Base-by-base conservation (phyloP, 1,140 invertebrate species). In the Drosophila triauraria region DNA sequence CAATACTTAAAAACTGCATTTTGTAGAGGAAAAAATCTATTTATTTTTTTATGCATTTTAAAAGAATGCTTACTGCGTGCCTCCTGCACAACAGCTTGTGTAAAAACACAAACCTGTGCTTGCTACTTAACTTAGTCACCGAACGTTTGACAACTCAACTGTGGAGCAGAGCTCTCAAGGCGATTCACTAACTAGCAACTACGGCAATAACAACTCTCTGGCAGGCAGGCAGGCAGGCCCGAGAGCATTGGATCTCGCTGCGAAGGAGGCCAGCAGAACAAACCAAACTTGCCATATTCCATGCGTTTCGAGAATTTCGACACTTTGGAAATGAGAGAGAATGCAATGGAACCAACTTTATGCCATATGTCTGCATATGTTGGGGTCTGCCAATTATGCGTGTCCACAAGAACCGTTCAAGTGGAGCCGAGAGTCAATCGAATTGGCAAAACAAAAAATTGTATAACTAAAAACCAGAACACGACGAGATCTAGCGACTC, bases 221-320 rank as follows among this genome's bases (percentile, higher is more conserved):
- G 20, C 20, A 20, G 20, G 20, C n/a, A n/a, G 44, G 30, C 60
- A 51, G 44, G 30, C 60, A 56, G 30, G 51, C 2, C 30, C 30
- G 30, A 51, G 48, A 77, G 43, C 54, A 58, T 15, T 68, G 59
- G 59, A 62, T 67, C 63, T 47, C 63, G 68, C 23, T 30, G 63
- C 51, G 69, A 80, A 80, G 76, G 67, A 79, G 76, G 75, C 76
- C 75, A 78, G 69, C 85, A 88, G 85, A 88, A 90, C 78, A 85
- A 81, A 88, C 85, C 67, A 72, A 84, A 74, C 86, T 74, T 68
- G 85, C 62, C 85, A 74, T 79, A 65, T 79, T 64, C 50, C 68
- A 75, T 90, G 85, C 85, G 86, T 90, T 85, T 88, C 59, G 75
- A 90, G 84, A 88, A 90, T 88, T 88, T 88, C 85, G 85, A 80